Evolutionary conservation across 64 coral and sea anemone genomes (phyloP), one percentile per base, ranked within the genome.

Genomic region (Pocillopora verrucosa): DNA sequence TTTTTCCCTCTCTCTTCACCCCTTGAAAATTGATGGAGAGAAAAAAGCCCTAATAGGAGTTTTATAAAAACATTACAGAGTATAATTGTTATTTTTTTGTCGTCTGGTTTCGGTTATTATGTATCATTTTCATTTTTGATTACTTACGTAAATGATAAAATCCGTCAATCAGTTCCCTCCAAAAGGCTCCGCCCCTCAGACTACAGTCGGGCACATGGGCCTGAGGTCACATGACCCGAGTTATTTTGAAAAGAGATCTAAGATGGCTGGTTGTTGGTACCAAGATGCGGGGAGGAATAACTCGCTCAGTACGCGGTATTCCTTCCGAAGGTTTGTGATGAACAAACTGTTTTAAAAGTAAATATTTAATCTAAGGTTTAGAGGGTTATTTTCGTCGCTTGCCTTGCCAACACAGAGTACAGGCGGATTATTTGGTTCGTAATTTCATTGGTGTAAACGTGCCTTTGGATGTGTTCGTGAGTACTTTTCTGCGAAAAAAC

Each of bases 251-350:
- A 68, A 41, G 72, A 85, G 82, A 85, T 85, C 82, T 13, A 85
- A 85, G 64, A 85, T 85, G 82, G 82, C 82, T 56, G 64, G 19
- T 16, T 85, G 9, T 85, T 45, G 64, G 38, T 56, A 30, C 82
- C 41, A 65, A 72, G 64, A 65, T 22, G 19, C 64, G 65, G 82
- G 82, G 64, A 72, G 82, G 82, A 85, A 85, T 85, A 37, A 85
- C 64, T 85, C 82, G 82, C 82, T 63, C 56, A 7, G 64, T 85
- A 85, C 82, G 82, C 64, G 82, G 70, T 85, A 85, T 85, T 85
- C 82, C 82, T 85, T 85, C 65, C 82, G 82, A 72, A 85, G 82
- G 82, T 85, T 38, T 14, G 82, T 85, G 14, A 57, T 7, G 68
- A 68, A n/a, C 5, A 68, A 35, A 68, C 34, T 51, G 41, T 51